These are phyloP conservation scores for Malthinus flaveolus DNA, from an alignment of 2,888 invertebrate species.

Conservation along the genomic window DNA sequence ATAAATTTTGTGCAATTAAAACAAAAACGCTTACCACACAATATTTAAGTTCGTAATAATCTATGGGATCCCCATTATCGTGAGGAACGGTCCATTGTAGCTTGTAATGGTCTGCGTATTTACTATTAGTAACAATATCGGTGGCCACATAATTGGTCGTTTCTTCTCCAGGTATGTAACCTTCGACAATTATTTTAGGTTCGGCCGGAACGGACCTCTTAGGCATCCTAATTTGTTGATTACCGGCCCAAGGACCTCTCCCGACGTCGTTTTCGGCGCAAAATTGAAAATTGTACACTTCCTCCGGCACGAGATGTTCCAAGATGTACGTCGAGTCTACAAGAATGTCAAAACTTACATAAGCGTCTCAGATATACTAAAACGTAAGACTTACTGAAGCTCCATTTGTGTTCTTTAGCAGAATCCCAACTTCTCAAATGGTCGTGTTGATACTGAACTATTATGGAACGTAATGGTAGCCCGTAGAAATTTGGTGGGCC, in stretches of 20 bases:
- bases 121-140: slow-evolving; percentile 60
- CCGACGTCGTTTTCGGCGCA: slow-evolving; percentile 86
- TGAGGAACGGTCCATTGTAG: slow-evolving; percentile 83
- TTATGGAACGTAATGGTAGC: slow-evolving; percentile 73
- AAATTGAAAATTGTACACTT: slow-evolving; percentile 80
- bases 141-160: slow-evolving; percentile 53
- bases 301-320: slow-evolving; percentile 77
- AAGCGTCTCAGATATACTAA: too few relatives aligned
- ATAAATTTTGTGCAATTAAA: background rate
- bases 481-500: slow-evolving; percentile 77
- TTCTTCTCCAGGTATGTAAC: slow-evolving; percentile 47
- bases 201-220: slow-evolving; percentile 76
- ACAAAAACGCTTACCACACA: slow-evolving; percentile 69
- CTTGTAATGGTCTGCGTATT: slow-evolving; percentile 78
- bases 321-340: slow-evolving; percentile 75
- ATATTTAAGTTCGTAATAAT: slow-evolving; percentile 77
- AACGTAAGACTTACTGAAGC: slow-evolving; percentile 59
- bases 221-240: slow-evolving; percentile 71
- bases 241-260: slow-evolving; percentile 69
- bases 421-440: slow-evolving; percentile 69
- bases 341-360: slow-evolving; percentile 16
- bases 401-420: slow-evolving; percentile 76
- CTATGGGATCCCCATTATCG: slow-evolving; percentile 89
- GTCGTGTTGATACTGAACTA: slow-evolving; percentile 75
- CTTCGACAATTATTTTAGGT: slow-evolving; percentile 63